These are phyloP conservation scores for Tenebrosternarchus preto DNA, from an alignment of 2,113 vertebrate genomes.

Conservation along the genomic window DNA sequence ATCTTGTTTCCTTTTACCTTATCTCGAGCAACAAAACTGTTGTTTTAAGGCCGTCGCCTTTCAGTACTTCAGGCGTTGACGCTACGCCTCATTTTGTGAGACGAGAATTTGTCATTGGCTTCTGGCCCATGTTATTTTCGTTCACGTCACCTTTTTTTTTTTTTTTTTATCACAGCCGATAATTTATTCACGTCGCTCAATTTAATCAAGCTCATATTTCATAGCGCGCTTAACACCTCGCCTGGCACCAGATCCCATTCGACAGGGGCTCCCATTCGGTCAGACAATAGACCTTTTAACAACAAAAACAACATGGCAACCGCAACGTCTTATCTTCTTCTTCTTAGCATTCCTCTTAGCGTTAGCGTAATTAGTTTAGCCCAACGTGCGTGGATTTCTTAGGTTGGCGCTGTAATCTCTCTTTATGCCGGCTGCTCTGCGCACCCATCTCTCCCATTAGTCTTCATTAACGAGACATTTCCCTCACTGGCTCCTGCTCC, in stretches of 20 bases:
- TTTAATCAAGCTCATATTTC: conserved; percentile 55
- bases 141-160: conserved; percentile 16
- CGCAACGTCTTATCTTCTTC: conserved; percentile 14
- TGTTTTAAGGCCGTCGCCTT: neutral
- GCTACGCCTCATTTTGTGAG: conserved; percentile 36
- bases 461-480: conserved; percentile 54
- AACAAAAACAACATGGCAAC: conserved; percentile 3
- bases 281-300: conserved; percentile 14
- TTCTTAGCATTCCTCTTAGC: conserved; percentile 9
- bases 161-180: conserved; percentile 22
- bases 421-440: conserved; percentile 29
- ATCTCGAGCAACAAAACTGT: conserved; percentile 3
- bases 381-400: conserved; percentile 22
- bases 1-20: conserved; percentile 18
- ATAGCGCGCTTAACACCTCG: conserved; percentile 8
- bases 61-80: conserved; percentile 21
- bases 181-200: conserved; percentile 49
- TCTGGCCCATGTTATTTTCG: conserved; percentile 38
- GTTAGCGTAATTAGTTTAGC: conserved; percentile 41
- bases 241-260: neutral
- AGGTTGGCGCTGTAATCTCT: conserved; percentile 49
- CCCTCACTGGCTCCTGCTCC: conserved; percentile 26
- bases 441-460: conserved; percentile 46
- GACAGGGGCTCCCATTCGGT: neutral
- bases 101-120: conserved; percentile 39